Conservation (phyloP, 2,113 vertebrate species). For the Pleuronectes platessa region DNA sequence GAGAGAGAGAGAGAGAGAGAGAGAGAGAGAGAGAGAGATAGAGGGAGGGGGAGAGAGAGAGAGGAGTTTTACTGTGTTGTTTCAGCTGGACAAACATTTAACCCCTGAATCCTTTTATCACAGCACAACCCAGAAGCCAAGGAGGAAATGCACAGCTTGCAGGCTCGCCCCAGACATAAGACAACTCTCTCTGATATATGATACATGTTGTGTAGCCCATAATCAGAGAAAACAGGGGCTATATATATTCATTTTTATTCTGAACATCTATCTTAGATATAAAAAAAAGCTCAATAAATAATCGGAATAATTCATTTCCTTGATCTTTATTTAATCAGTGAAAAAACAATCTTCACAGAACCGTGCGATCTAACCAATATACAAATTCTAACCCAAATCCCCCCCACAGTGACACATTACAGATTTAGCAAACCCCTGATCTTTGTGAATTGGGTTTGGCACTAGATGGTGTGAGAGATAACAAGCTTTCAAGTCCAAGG, state of each 20-base stretch:
- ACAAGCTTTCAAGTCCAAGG: constrained; percentile 66
- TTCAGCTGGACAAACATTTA: constrained; percentile 83
- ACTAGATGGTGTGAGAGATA: constrained; percentile 50
- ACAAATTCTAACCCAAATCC: not conserved
- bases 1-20: constrained; percentile 74
- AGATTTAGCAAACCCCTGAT: constrained; percentile 32
- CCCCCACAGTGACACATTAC: constrained; percentile 9
- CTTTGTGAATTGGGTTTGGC: constrained; percentile 40
- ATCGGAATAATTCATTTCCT: too few species aligned
- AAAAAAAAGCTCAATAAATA: too few species aligned
- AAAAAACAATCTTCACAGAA: too few species aligned
- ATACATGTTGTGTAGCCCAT: constrained; percentile 24
- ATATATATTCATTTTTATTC: not conserved
- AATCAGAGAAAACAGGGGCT: constrained; percentile 25
- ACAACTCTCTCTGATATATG: constrained; percentile 23
- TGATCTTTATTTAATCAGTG: too few species aligned
- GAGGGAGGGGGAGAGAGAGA: constrained; percentile 72
- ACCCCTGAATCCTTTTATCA: constrained; percentile 73
- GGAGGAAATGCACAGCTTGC: constrained; percentile 62
- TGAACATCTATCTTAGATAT: too few species aligned
- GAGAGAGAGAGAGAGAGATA: constrained; percentile 73
- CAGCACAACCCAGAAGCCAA: constrained; percentile 53
- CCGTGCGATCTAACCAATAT: not conserved
- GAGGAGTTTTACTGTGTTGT: constrained; percentile 80
- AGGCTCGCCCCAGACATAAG: constrained; percentile 49